Evolutionary conservation across 2,797 vertebrate species (phyloP).

Genomic region (Ibycter americanus): DNA sequence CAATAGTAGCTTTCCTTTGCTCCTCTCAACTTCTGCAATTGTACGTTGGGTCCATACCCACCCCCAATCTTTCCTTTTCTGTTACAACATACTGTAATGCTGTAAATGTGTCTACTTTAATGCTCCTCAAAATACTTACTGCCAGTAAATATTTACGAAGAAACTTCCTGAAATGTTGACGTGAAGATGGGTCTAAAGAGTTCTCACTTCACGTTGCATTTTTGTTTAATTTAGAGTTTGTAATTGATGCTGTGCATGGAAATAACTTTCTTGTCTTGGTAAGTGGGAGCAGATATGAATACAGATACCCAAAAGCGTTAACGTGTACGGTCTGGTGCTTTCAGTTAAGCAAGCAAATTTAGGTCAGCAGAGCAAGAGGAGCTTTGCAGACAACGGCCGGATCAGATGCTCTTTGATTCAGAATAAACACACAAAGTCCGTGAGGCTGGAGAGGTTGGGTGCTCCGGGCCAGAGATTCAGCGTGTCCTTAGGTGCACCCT

Average conservation of each 20-base stretch:
- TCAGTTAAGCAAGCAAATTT: not conserved
- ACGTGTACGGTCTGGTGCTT: not conserved
- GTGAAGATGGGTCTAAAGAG: not conserved
- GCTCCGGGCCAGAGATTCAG: not conserved
- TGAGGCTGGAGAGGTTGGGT: not conserved
- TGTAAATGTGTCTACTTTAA: not conserved
- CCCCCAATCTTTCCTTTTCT: not conserved
- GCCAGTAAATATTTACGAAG: not conserved
- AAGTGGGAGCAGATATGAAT: not conserved
- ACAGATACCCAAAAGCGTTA: not conserved
- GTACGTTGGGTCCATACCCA: not conserved
- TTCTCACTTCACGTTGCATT: rapidly evolving
- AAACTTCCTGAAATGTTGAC: not conserved
- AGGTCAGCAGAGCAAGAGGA: conserved; percentile 9
- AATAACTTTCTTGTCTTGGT: not conserved
- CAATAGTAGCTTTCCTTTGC: not conserved
- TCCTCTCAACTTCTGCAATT: not conserved
- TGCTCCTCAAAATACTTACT: not conserved
- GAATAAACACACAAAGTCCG: not conserved
- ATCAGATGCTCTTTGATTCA: not conserved
- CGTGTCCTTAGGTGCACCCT: not conserved
- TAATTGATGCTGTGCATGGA: not conserved
- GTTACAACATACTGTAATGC: not conserved
- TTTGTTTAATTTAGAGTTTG: not conserved
- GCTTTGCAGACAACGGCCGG: not conserved